Evolutionary conservation across 2,888 invertebrate genomes (phyloP).

Genomic region (Apamea sordens): DNA sequence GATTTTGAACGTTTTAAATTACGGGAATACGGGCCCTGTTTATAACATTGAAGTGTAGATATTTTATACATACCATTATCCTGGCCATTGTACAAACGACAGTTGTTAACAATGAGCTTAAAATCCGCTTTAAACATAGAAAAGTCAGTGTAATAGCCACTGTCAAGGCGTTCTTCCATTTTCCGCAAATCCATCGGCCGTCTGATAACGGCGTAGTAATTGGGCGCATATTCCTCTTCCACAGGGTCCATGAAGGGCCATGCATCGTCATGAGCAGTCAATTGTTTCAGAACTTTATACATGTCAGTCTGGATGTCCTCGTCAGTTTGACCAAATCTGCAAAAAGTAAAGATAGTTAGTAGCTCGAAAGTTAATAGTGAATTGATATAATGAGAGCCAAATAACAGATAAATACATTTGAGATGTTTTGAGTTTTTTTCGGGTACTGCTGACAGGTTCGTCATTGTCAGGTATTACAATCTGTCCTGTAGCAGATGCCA

Average conservation of each 20-base stretch:
- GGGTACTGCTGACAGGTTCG: conserved; percentile 85
- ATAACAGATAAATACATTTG: conserved; percentile 90
- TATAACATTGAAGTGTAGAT: not conserved
- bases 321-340: conserved; percentile 94
- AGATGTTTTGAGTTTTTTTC: conserved; percentile 92
- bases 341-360: conserved; percentile 63
- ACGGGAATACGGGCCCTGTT: too few relatives aligned
- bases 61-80: conserved; percentile 93
- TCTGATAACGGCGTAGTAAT: conserved; percentile 93
- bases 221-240: conserved; percentile 97
- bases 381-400: not conserved
- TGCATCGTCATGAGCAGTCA: conserved; percentile 97
- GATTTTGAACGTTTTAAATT: too few relatives aligned
- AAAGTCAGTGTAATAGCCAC: conserved; percentile 94
- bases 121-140: conserved; percentile 96
- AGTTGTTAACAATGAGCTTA: conserved; percentile 97
- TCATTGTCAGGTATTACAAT: conserved; percentile 92
- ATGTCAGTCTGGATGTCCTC: conserved; percentile 97
- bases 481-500: conserved; percentile 95
- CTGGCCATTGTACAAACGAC: conserved; percentile 97
- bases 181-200: conserved; percentile 96
- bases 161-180: conserved; percentile 96
- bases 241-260: conserved; percentile 99
- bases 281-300: conserved; percentile 97
- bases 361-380: not conserved